phyloP scores from a whole-genome alignment of 2,888 invertebrate genomes.

The Scotopteryx bipunctaria region DNA sequence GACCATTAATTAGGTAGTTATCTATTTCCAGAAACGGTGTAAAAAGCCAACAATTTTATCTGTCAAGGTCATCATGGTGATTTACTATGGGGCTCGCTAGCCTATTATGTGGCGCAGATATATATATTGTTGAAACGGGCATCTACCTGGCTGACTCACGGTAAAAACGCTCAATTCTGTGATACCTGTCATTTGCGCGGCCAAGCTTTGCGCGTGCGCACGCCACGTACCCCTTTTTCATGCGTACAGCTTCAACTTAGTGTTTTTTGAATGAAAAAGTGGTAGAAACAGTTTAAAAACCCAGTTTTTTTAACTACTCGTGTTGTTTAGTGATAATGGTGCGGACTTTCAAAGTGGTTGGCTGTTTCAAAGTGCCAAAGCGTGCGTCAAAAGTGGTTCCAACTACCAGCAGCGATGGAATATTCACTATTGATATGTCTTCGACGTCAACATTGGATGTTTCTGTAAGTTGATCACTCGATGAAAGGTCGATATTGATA shows the following conservation, averaged over 20 bases:
- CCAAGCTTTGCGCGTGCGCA: conserved; percentile 51
- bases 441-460: conserved; percentile 72
- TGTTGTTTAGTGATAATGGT: conserved; percentile 64
- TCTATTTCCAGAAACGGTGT: conserved; percentile 10
- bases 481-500: conserved; percentile 1
- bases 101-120: conserved; percentile 6
- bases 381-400: conserved; percentile 68
- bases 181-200: conserved; percentile 37
- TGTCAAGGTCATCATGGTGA: conserved; percentile 16
- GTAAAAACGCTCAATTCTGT: conserved; percentile 29
- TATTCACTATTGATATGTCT: conserved; percentile 71
- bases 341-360: conserved; percentile 64
- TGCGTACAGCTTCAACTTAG: too few relatives aligned
- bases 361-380: conserved; percentile 67
- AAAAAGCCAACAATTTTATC: conserved; percentile 21
- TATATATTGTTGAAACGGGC: conserved; percentile 1
- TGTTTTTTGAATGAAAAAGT: conserved; percentile 41
- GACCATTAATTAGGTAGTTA: neutral
- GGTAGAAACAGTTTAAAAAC: conserved; percentile 34
- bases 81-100: conserved; percentile 11
- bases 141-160: conserved; percentile 36
- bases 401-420: conserved; percentile 56
- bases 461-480: conserved; percentile 64
- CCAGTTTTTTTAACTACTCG: too few relatives aligned
- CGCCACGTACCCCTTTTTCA: conserved; percentile 47